phyloP scores from a whole-genome alignment of 2,113 vertebrate species.

The Corapipo altera region DNA sequence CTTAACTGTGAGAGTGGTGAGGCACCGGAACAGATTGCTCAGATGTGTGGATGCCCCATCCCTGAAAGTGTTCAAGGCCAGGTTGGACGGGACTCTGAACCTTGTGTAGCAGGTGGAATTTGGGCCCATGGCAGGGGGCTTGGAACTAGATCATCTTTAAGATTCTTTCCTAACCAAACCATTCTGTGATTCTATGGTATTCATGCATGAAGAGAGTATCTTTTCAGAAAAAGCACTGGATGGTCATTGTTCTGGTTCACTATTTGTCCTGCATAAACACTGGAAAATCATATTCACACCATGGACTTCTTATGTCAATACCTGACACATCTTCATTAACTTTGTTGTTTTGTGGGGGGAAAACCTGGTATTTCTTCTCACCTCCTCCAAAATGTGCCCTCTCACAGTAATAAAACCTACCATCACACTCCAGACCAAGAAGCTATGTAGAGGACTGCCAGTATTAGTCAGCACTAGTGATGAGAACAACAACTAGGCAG shows the following conservation, averaged over 20 bases:
- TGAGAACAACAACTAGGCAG: neutral
- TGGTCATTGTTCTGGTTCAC: neutral
- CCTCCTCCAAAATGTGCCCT: neutral
- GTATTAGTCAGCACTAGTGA: neutral
- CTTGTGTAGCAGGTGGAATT: neutral
- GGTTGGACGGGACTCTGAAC: neutral
- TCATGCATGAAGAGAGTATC: fast-evolving
- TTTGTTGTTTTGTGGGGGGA: neutral
- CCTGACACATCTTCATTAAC: neutral
- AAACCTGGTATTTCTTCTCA: neutral
- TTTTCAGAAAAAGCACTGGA: neutral
- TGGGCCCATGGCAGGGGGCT: too few species aligned
- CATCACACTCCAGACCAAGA: neutral
- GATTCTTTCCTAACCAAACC: neutral
- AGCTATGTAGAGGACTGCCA: neutral
- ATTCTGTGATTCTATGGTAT: neutral
- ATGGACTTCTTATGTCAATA: neutral
- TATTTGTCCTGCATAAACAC: neutral
- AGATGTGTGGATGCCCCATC: neutral
- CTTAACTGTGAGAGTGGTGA: neutral
- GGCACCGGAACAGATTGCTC: neutral
- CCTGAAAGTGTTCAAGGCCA: neutral
- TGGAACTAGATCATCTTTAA: neutral
- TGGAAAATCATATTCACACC: neutral
- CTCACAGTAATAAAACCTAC: neutral